Percentiles rank a stretch among this genome's conserved stretches.
Conservation (phyloP, 2,113 vertebrate genomes). For the Callaeas wilsoni region DNA sequence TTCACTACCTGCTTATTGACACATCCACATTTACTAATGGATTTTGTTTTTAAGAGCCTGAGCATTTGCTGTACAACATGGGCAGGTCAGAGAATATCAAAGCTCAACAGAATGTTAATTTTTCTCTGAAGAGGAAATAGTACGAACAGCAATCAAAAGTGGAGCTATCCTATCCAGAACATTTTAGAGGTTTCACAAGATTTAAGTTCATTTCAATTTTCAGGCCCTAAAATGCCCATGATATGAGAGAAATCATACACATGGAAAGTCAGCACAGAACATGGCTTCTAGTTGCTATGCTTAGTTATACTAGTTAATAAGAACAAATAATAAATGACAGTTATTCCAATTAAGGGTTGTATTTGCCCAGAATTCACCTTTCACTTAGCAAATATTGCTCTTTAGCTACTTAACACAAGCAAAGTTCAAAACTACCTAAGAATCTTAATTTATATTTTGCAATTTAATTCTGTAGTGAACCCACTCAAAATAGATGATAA, state of each 20-base stretch:
- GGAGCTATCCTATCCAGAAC: not conserved
- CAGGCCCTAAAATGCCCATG: not conserved
- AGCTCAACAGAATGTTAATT: not conserved
- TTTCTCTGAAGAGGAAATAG: not conserved
- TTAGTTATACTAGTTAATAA: not conserved
- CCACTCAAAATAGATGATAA: slow-evolving; percentile 19
- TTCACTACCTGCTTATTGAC: not conserved
- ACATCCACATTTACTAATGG: not conserved
- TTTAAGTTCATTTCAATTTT: not conserved
- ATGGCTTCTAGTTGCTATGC: not conserved
- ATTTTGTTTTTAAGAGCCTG: not conserved
- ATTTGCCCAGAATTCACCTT: slow-evolving; percentile 6
- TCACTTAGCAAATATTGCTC: not conserved
- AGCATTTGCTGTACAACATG: not conserved
- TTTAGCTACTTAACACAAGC: slow-evolving; percentile 1
- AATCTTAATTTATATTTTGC: slow-evolving; percentile 40
- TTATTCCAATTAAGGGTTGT: not conserved
- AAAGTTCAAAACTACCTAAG: not conserved
- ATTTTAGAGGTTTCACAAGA: not conserved
- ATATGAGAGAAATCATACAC: not conserved
- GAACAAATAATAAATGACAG: not conserved
- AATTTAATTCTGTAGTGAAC: slow-evolving; percentile 50
- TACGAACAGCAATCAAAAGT: not conserved
- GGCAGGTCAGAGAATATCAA: not conserved
- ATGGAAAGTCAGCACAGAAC: not conserved